These are phyloP conservation scores for Conger conger DNA, from an alignment of 2,113 vertebrate species.

Conservation along the genomic window DNA sequence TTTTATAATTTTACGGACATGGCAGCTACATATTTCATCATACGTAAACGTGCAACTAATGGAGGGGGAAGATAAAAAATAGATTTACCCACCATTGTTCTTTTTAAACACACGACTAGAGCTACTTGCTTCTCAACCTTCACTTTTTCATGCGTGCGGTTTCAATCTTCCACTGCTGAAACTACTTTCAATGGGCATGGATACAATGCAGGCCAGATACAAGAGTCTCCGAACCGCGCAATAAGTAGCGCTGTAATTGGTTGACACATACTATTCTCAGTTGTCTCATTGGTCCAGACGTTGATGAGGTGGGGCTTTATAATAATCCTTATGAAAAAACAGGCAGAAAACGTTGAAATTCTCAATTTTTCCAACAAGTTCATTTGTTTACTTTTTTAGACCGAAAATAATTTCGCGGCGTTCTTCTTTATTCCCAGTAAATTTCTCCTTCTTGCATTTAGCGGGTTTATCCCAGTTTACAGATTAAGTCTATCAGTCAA, in stretches of 20 bases:
- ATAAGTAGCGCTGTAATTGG: neutral
- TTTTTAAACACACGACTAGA: neutral
- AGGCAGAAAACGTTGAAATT: neutral
- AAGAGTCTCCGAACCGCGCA: neutral
- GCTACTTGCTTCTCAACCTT: neutral
- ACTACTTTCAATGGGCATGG: neutral
- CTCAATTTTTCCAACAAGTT: neutral
- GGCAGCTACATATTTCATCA: neutral
- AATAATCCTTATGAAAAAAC: neutral
- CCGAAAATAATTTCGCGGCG: no score
- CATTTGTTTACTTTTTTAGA: no score
- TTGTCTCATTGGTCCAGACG: neutral
- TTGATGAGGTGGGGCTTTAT: neutral
- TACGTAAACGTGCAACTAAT: neutral
- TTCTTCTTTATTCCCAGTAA: no score
- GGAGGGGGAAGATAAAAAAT: neutral
- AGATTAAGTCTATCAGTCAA: no score
- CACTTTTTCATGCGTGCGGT: neutral
- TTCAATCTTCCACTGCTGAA: neutral
- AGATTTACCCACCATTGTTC: neutral
- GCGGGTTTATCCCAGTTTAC: no score
- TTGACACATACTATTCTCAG: neutral
- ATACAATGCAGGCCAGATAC: neutral
- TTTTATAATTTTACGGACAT: neutral
- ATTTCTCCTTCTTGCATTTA: no score